phyloP scores from a whole-genome alignment of 2,888 invertebrate genomes.

The Tethea ocularis region DNA sequence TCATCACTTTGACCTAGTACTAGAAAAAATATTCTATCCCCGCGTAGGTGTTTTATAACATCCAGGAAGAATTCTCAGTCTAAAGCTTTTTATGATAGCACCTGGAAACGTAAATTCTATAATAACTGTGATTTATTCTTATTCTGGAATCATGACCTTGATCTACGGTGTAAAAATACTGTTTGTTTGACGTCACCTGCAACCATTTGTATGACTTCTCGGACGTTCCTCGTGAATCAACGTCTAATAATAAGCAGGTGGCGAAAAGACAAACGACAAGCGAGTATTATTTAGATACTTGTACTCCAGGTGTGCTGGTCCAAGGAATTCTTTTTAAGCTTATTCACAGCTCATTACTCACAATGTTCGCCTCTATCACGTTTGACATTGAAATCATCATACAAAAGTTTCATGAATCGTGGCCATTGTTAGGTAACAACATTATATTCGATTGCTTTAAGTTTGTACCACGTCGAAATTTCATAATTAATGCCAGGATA shows the following conservation, averaged over 20 bases:
- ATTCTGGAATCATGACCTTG: slow-evolving; percentile 43
- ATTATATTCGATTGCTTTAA: slow-evolving; percentile 1
- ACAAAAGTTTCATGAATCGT: slow-evolving; percentile 45
- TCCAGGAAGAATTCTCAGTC: neutral
- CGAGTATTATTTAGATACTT: slow-evolving; percentile 50
- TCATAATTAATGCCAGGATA: slow-evolving; percentile 1
- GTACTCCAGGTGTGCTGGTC: slow-evolving; percentile 45
- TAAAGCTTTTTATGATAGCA: slow-evolving; percentile 32
- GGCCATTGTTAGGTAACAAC: slow-evolving; percentile 45
- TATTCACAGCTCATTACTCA: slow-evolving; percentile 26
- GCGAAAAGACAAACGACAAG: slow-evolving; percentile 63
- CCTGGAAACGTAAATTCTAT: slow-evolving; percentile 21
- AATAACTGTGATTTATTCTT: slow-evolving; percentile 26
- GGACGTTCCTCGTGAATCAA: slow-evolving; percentile 69
- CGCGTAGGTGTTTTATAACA: neutral
- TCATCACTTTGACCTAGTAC: too few relatives aligned
- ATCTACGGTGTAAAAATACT: slow-evolving; percentile 52
- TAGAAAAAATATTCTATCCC: neutral
- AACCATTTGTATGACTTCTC: slow-evolving; percentile 65
- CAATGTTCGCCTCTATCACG: slow-evolving; percentile 47
- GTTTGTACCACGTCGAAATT: neutral
- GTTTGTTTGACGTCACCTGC: slow-evolving; percentile 68
- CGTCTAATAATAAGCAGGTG: slow-evolving; percentile 64
- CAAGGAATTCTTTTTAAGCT: slow-evolving; percentile 30
- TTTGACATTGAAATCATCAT: slow-evolving; percentile 56